Base-by-base conservation (phyloP, 2,888 invertebrate species). In the Apamea epomidion region DNA sequence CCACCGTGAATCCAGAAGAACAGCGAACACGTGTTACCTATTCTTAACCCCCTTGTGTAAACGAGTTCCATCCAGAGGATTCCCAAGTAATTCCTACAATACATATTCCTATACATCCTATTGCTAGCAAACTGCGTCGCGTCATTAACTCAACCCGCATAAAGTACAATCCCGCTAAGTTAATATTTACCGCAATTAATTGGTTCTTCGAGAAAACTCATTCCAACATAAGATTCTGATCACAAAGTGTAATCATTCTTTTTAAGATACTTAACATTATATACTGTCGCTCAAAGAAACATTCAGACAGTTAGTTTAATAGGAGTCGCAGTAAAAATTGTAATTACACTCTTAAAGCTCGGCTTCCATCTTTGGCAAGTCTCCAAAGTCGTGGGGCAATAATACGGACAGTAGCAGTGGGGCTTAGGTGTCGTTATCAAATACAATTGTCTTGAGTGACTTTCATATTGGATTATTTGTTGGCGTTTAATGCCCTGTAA, bases 221-320 rank as follows among this genome's bases (percentile, higher is more conserved):
- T n/a, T n/a, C n/a, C n/a, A n/a, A n/a, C n/a, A n/a, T n/a, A n/a
- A n/a, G n/a, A n/a, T n/a, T n/a, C n/a, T n/a, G n/a, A n/a, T n/a
- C n/a, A n/a, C 21, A 45, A 21, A 54, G 21, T 51, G 21, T 32
- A 32, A 80, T 45, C 4, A 48, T 18, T 60, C 0, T 74, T 62
- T 73, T n/a, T n/a, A 21, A 48, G 21, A 68, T 51, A 3, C 54
- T 32, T 18, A 58, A 72, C 8, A 64, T 58, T 77, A 90, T 76
- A 90, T 89, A 42, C 45, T 78, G 80, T 60, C 77, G 76, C 69
- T 83, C 78, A 76, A 71, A 83, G 78, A 87, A 84, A 62, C 73
- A 90, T 90, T 91, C 86, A 89, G 83, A 76, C 86, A 88, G 90
- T 91, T 89, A 89, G 87, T 89, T 90, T 91, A 89, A 88, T 88